These are phyloP conservation scores for Notodonta ziczac DNA, from an alignment of 2,888 invertebrate species.

Conservation along the genomic window DNA sequence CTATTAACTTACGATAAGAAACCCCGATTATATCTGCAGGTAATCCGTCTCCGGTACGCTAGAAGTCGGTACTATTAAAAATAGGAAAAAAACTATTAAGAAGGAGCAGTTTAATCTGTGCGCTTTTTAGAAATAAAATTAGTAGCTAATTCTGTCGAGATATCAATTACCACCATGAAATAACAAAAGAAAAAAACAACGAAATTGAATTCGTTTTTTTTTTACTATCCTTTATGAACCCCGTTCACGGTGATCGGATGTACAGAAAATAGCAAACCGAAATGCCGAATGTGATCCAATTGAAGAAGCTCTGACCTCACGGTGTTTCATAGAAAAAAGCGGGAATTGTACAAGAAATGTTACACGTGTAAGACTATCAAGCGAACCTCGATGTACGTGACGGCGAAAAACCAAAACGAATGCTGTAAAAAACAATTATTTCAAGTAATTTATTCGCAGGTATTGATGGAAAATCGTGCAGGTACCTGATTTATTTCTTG, in stretches of 20 bases:
- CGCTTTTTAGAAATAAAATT: too few species aligned
- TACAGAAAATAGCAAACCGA: neutral
- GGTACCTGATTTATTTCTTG: neutral
- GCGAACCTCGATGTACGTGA: neutral
- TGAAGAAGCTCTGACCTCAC: slow-evolving; percentile 1
- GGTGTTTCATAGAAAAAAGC: neutral
- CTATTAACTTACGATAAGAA: too few species aligned
- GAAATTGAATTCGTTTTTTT: neutral
- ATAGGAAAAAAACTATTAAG: too few species aligned
- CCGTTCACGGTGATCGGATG: neutral
- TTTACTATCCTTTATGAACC: neutral
- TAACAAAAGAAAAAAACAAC: neutral
- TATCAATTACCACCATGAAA: neutral
- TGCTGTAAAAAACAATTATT: slow-evolving; percentile 3
- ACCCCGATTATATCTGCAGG: too few species aligned
- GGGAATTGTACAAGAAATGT: neutral
- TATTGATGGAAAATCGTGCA: neutral
- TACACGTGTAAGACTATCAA: slow-evolving; percentile 5
- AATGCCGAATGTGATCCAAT: neutral
- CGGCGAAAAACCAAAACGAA: neutral
- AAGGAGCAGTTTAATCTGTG: too few species aligned
- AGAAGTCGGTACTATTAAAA: too few species aligned
- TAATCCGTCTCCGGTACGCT: too few species aligned
- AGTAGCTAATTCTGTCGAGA: neutral
- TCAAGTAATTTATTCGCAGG: neutral